Evolutionary conservation across 2,888 invertebrate genomes (phyloP).

Genomic region (Meliscaeva auricollis): DNA sequence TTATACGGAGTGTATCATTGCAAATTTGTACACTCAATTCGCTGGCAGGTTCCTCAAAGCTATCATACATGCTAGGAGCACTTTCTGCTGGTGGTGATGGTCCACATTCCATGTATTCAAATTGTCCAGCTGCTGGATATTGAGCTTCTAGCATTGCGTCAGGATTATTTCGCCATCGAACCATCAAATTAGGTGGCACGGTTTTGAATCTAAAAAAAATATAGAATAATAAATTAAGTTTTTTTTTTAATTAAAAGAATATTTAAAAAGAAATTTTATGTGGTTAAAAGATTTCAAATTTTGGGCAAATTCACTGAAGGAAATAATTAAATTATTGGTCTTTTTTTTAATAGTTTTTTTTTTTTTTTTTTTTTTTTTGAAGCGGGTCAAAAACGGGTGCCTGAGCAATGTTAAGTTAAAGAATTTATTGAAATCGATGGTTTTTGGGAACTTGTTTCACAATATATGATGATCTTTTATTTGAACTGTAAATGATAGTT

Average conservation of each 20-base stretch:
- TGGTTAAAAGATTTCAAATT: too few relatives aligned
- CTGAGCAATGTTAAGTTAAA: too few relatives aligned
- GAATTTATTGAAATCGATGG: too few relatives aligned
- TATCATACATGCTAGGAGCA: constrained; percentile 92
- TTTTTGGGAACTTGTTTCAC: too few relatives aligned
- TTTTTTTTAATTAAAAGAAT: too few relatives aligned
- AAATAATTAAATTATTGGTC: too few relatives aligned
- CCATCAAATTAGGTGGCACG: constrained; percentile 84
- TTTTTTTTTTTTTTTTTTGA: too few relatives aligned
- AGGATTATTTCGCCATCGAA: constrained; percentile 86
- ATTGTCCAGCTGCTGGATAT: constrained; percentile 87
- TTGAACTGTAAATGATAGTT: too few relatives aligned
- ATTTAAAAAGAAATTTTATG: background rate
- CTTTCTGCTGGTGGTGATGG: constrained; percentile 92
- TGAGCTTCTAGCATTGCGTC: constrained; percentile 87
- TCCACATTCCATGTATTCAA: constrained; percentile 92
- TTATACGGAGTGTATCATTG: constrained; percentile 89
- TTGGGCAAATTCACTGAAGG: too few relatives aligned
- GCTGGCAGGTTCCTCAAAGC: constrained; percentile 90
- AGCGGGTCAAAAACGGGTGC: too few relatives aligned
- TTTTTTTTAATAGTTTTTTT: too few relatives aligned
- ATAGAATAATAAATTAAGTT: background rate
- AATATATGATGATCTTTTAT: too few relatives aligned
- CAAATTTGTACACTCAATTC: constrained; percentile 90
- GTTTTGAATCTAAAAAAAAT: constrained; percentile 84